These are phyloP conservation scores for Spodoptera frugiperda DNA, from an alignment of 1,140 invertebrate species.

Conservation along the genomic window DNA sequence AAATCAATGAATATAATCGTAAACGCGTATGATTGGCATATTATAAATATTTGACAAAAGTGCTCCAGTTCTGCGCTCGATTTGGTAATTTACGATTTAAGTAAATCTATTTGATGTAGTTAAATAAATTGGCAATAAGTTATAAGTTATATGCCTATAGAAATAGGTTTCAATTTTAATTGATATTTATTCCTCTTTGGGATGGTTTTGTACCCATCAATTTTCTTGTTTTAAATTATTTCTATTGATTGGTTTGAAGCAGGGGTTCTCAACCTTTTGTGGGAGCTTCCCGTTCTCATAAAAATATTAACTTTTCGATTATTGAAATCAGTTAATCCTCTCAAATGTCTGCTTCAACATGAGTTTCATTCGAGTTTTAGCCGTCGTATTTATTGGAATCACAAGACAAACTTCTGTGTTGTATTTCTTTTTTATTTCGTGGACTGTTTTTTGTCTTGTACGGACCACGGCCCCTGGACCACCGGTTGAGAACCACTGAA, in stretches of 20 bases:
- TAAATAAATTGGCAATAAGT: constrained; percentile 50
- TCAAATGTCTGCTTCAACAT: too few species aligned
- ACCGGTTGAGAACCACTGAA: too few species aligned
- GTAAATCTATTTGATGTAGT: constrained; percentile 49
- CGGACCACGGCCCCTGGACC: too few species aligned
- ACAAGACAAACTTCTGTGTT: too few species aligned
- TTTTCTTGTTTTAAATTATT: background rate
- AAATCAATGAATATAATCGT: constrained; percentile 58
- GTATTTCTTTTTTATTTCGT: too few species aligned
- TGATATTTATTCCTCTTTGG: constrained; percentile 14
- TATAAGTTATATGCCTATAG: background rate
- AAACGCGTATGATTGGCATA: constrained; percentile 57
- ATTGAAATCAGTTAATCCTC: too few species aligned
- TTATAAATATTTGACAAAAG: constrained; percentile 59
- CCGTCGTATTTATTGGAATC: too few species aligned
- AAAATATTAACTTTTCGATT: too few species aligned
- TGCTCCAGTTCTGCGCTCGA: constrained; percentile 48
- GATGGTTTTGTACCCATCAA: constrained; percentile 29
- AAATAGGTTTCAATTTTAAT: constrained; percentile 25
- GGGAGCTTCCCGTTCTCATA: too few species aligned
- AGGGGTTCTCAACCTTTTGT: too few species aligned
- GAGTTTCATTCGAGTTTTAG: too few species aligned
- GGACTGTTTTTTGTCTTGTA: too few species aligned
- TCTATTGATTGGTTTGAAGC: constrained; percentile 4
- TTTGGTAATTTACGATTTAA: constrained; percentile 51